phyloP scores from a whole-genome alignment of 1,140 invertebrate species.

The Cydia pomonella region DNA sequence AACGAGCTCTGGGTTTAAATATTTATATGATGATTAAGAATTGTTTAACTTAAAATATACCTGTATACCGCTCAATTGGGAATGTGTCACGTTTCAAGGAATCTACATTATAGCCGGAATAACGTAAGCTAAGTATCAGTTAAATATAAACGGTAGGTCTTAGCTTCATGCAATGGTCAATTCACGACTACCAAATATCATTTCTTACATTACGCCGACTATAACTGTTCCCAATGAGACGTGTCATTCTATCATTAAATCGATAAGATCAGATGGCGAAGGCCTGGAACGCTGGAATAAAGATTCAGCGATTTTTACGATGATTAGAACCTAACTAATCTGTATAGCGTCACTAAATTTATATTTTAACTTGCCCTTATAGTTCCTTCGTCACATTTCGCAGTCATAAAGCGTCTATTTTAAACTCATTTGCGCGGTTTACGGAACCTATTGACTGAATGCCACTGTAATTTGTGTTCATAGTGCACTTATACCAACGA shows the following conservation, averaged over 20 bases:
- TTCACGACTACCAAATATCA: no score
- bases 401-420: neutral
- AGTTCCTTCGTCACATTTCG: neutral
- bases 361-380: neutral
- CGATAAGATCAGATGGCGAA: neutral
- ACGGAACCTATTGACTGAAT: neutral
- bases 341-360: neutral
- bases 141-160: no score
- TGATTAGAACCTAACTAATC: neutral
- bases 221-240: no score
- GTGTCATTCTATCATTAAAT: no score
- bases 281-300: neutral
- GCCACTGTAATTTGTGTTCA: slow-evolving; percentile 5
- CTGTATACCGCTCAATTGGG: neutral
- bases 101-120: no score
- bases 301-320: neutral
- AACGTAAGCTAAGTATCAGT: no score
- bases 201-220: no score
- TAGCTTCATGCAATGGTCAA: no score
- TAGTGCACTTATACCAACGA: slow-evolving; percentile 7
- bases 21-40: neutral
- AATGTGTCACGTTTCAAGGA: neutral
- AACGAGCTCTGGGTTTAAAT: neutral
- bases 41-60: neutral
- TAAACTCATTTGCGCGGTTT: neutral